Base-by-base conservation (phyloP, 2,888 invertebrate species). In the Nowickia ferox region DNA sequence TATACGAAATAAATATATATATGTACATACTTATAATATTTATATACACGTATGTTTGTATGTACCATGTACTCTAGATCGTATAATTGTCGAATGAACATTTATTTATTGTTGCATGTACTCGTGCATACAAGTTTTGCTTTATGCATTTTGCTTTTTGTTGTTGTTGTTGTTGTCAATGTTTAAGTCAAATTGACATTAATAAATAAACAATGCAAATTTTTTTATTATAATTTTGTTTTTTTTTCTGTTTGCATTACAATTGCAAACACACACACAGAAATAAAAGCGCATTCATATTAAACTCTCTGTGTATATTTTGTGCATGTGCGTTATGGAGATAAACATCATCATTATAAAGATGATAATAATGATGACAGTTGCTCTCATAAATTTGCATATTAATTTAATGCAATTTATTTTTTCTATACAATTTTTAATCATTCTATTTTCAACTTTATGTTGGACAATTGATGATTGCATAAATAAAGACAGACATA, bases 131-230 rank as follows among this genome's bases (percentile, higher is more conserved):
- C 30, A 51, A 48, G 48, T 78, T 69, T 69, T 69, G 61, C 69
- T 61, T 59, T 61, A 48, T 59, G n/a, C 61, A 46, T 9, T 9
- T 38, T 38, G 10, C 48, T 68, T 78, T 42, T 55, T 65, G n/a
- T 46, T 72, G 9, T 66, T 48, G 4, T 55, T 63, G 63, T 57
- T 46, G 38, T 46, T 76, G n/a, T 63, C 63, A 71, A 79, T 79
- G 53, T 55, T 71, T 44, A 79, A 71, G 63, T 74, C 78, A 84
- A 84, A 84, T 84, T 84, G 78, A 78, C 84, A 84, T 84, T 84
- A 84, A 84, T 84, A 79, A 84, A 78, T 84, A 84, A 84, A 79
- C 78, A 84, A 84, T 84, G 78, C 57, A 68, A 46, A 42, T 83
- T 53, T 71, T 59, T 78, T 51, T 44, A 68, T 38, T 61, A 17